Conservation (phyloP, 2,888 invertebrate genomes). For the Cataglyphis cursor region DNA sequence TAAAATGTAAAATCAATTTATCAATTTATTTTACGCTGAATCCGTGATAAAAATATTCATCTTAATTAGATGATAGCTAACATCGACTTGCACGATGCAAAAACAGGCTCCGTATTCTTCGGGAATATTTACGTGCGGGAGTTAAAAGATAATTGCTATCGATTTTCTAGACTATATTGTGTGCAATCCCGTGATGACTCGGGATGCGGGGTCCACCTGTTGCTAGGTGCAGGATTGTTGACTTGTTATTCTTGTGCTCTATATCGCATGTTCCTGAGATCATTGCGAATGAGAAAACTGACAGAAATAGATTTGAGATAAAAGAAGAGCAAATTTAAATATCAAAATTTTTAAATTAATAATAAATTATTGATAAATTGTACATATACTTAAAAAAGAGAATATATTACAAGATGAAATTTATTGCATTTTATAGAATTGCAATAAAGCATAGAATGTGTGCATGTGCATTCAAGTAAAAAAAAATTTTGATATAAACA, state of each 20-base stretch:
- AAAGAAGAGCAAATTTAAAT: background rate
- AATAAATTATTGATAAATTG: background rate
- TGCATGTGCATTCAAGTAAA: background rate
- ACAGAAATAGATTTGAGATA: background rate
- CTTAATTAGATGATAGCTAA: conserved; percentile 3
- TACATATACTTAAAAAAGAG: background rate
- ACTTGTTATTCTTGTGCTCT: background rate
- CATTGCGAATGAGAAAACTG: background rate
- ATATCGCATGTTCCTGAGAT: background rate
- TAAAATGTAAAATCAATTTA: background rate
- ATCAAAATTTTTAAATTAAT: conserved; percentile 4
- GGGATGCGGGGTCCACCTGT: conserved; percentile 70
- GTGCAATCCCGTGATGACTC: conserved; percentile 49
- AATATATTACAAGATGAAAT: conserved; percentile 1
- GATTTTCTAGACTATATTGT: conserved; percentile 62
- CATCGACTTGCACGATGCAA: background rate
- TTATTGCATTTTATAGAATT: background rate
- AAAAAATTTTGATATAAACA: conserved; percentile 3
- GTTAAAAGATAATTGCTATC: conserved; percentile 71
- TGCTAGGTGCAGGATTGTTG: conserved; percentile 67
- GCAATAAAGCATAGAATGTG: background rate
- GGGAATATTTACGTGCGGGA: conserved; percentile 65
- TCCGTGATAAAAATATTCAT: background rate
- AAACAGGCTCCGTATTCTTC: conserved; percentile 39
- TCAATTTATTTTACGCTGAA: background rate